phyloP scores from a whole-genome alignment of 1,140 invertebrate genomes.

The Formica exsecta region DNA sequence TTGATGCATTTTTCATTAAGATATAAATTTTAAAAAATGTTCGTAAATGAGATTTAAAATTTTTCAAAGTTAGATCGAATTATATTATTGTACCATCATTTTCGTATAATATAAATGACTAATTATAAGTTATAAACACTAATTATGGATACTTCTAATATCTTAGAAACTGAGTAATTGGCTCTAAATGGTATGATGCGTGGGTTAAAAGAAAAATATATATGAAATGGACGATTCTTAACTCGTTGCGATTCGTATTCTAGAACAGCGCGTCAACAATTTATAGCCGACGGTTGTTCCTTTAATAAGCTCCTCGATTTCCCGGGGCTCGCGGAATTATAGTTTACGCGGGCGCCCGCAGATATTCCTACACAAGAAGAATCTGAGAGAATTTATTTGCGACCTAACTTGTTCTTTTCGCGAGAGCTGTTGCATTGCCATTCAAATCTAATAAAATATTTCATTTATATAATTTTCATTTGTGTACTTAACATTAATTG shows the following conservation, averaged over 20 bases:
- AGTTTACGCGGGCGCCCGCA: slow-evolving; percentile 48
- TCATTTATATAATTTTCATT: background rate
- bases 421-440: background rate
- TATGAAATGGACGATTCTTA: slow-evolving; percentile 49
- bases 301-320: slow-evolving; percentile 68
- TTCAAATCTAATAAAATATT: slow-evolving; percentile 3
- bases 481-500: background rate
- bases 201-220: slow-evolving; percentile 18
- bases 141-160: background rate
- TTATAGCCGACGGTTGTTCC: slow-evolving; percentile 64
- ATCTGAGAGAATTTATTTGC: slow-evolving; percentile 35
- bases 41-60: slow-evolving; percentile 2
- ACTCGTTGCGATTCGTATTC: slow-evolving; percentile 63
- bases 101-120: background rate
- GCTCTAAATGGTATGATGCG: slow-evolving; percentile 67
- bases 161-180: slow-evolving; percentile 63
- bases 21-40: background rate
- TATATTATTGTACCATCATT: background rate
- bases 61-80: background rate
- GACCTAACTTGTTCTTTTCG: background rate
- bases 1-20: background rate
- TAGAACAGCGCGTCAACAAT: slow-evolving; percentile 61
- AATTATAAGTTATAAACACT: background rate
- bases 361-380: slow-evolving; percentile 41
- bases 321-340: slow-evolving; percentile 43